phyloP scores from a whole-genome alignment of 2,888 invertebrate species.

The Synanthedon formicaeformis region DNA sequence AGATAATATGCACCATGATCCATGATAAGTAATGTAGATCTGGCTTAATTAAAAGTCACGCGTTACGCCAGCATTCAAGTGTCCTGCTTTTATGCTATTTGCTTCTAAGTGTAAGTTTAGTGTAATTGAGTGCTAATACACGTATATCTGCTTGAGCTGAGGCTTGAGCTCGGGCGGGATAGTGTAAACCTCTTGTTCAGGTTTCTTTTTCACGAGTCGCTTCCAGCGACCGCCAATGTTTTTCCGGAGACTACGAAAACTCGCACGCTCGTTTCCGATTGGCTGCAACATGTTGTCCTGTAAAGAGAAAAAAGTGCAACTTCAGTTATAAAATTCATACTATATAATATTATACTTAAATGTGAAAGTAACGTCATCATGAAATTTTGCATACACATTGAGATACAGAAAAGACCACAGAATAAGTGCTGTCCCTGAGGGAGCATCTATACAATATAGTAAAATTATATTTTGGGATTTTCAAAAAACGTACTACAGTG shows the following conservation, averaged over 20 bases:
- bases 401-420: not conserved
- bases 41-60: constrained; percentile 35
- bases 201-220: constrained; percentile 86
- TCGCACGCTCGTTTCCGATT: constrained; percentile 77
- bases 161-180: constrained; percentile 90
- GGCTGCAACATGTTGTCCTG: constrained; percentile 85
- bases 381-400: too few relatives aligned
- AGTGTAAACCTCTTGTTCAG: constrained; percentile 82
- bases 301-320: constrained; percentile 47
- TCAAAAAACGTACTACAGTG: too few relatives aligned
- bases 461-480: too few relatives aligned
- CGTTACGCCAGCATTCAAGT: constrained; percentile 40
- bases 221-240: constrained; percentile 89
- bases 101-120: constrained; percentile 13
- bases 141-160: constrained; percentile 89
- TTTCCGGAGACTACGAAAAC: constrained; percentile 86
- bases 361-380: too few relatives aligned
- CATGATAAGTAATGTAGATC: constrained; percentile 44
- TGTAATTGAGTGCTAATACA: constrained; percentile 72
- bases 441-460: constrained; percentile 3
- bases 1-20: constrained; percentile 42
- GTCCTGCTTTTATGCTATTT: constrained; percentile 51
- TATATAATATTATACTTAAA: not conserved
- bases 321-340: constrained; percentile 4
- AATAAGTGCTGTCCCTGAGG: too few relatives aligned